Base-by-base conservation (phyloP, 2,113 vertebrate genomes). In the Piaya cayana region DNA sequence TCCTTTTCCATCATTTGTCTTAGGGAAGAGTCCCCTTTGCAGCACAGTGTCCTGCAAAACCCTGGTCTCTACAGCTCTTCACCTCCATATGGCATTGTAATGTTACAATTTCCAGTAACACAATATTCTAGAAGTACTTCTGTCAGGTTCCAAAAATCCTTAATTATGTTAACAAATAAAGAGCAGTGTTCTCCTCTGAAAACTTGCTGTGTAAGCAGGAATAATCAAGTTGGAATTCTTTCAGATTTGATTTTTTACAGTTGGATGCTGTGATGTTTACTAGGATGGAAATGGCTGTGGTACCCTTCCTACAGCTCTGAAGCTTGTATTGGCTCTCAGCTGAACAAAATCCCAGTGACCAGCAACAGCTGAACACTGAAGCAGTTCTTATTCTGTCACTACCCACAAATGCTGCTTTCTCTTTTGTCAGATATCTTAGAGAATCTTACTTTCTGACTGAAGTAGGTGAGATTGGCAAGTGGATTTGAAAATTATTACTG, bases 1-100 rank as follows among this genome's bases (percentile, higher is more conserved):
- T 49, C 17, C 18, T 80, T 79, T 91, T 71, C 30, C 19, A 75
- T 39, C 39, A 39, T 39, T 39, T 39, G 2, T 17, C 19, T 53
- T 16, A 83, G 20, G 37, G 36, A 80, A 34, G 12, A 26, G 12
- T 79, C 16, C 7, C 14, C 15, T 67, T 67, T 47, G 36, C 42
- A 29, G 5, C 8, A 86, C 32, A 70, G 30, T 11, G 13, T 43
- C 11, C 26, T 34, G 12, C 8, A 87, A 81, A 63, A 20, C 15
- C 3, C 18, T 34, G 36, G 6, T 20, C 23, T 17, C 26, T 17
- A 55, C 18, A 34, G 3, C 7, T 81, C 32, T 64, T 58, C 21
- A 63, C 6, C 15, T 76, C n/a, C 23, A 19, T 3, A 4, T 0
- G 2, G 3, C 43, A 29, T n/a, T 3, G 0, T 17, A 55, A 72